Evolutionary conservation across 2,797 vertebrate genomes (phyloP), one percentile per base, ranked within the genome.

Genomic region (Nothura maculosa): DNA sequence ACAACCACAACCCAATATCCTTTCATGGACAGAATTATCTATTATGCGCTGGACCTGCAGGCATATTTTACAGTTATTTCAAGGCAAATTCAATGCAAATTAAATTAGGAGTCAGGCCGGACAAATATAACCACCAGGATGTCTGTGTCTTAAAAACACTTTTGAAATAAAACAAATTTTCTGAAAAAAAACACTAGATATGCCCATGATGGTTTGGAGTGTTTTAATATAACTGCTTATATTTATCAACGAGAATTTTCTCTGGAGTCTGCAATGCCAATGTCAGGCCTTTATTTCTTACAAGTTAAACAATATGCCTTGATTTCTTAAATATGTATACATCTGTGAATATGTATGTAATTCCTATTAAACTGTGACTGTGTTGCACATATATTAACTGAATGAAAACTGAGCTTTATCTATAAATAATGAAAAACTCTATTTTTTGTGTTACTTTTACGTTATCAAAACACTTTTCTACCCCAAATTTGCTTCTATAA

Each of bases 81-180:
- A 60, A 57, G 15, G 17, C 30, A n/a, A n/a, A n/a, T n/a, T n/a
- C n/a, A n/a, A n/a, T 79, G 8, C 27, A 72, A 75, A 32, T 43
- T 63, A 54, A 7, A 8, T 80, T 32, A 27, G 17, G 50, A 80
- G 15, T 63, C 55, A 64, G 62, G 79, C 22, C 42, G 6, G 32
- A 38, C 14, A n/a, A 42, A 54, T 18, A 21, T 43, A 54, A 80
- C 43, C 30, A 43, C 38, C 27, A 62, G n/a, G 66, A 62, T 5
- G 63, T 6, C 4, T 43, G 27, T 61, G 25, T 10, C 16, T 79
- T 79, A 57, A 77, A 80, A 80, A 11, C 0, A 0, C 14, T 85
- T 80, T 70, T 57, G 2, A 75, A 78, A 74, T 8, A 40, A 66
- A 16, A 67, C 50, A 80, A 11, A 40, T 10, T 10, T 84, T 50